A percentile compares a stretch with the other conserved stretches of the same genome.
Conservation (phyloP, 2,797 vertebrate species). For the Alcedo atthis region DNA sequence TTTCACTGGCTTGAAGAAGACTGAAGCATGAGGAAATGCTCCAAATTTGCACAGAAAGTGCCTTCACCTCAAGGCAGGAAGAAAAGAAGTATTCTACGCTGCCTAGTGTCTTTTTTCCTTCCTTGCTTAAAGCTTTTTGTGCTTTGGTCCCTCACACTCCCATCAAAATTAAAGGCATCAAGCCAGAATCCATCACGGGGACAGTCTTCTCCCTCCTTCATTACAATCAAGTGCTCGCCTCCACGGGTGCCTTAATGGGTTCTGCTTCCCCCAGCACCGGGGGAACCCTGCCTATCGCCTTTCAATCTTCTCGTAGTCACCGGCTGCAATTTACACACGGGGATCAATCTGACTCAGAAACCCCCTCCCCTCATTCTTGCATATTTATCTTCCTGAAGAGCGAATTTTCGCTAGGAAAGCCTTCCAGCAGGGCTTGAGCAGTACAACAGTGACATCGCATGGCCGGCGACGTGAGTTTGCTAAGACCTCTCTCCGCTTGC, state of each 20-base stretch:
- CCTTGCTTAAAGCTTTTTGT: background rate
- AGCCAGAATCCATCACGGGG: background rate
- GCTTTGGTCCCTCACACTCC: background rate
- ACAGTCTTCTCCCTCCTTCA: background rate
- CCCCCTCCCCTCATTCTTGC: background rate
- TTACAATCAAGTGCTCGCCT: background rate
- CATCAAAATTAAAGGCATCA: constrained; percentile 19
- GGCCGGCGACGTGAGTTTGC: constrained; percentile 38
- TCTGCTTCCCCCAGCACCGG: background rate
- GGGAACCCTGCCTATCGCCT: constrained; percentile 1
- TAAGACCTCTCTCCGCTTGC: background rate
- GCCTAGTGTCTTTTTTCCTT: background rate
- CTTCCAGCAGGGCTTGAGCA: constrained; percentile 24
- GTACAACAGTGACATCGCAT: constrained; percentile 82
- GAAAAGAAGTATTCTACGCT: background rate
- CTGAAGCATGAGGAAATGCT: background rate
- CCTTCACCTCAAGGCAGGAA: background rate
- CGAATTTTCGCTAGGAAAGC: background rate
- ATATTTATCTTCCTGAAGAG: constrained; percentile 31
- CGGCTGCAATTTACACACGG: constrained; percentile 1
- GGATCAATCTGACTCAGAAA: constrained; percentile 2
- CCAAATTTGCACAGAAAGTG: background rate
- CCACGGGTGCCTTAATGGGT: background rate
- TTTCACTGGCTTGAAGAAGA: background rate
- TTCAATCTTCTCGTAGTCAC: constrained; percentile 7